phyloP scores from a whole-genome alignment of 2,888 invertebrate genomes.

The Bombylius major region DNA sequence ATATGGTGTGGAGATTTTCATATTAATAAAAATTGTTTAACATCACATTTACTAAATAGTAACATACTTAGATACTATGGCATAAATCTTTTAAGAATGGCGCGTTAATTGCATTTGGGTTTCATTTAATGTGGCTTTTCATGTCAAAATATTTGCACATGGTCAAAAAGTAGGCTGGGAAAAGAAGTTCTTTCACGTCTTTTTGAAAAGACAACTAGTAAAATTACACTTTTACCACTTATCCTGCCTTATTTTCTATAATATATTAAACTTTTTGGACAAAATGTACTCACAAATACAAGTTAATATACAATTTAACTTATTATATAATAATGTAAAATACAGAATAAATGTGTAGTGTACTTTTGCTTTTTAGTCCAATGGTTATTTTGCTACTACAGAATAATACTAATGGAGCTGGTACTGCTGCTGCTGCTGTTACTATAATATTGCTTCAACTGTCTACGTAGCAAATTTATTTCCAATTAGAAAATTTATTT shows the following conservation, averaged over 20 bases:
- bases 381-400: too few relatives aligned
- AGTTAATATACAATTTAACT: too few relatives aligned
- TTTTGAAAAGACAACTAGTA: constrained; percentile 1
- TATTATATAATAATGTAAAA: too few relatives aligned
- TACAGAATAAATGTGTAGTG: too few relatives aligned
- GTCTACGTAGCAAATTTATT: constrained; percentile 14
- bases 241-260: too few relatives aligned
- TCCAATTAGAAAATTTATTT: constrained; percentile 16
- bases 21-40: constrained; percentile 5
- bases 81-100: constrained; percentile 14
- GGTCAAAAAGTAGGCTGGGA: constrained; percentile 1
- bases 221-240: not conserved
- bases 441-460: constrained; percentile 5
- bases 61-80: not conserved
- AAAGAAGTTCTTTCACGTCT: constrained; percentile 4
- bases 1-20: too few relatives aligned
- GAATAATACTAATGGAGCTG: too few relatives aligned
- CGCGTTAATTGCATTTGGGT: constrained; percentile 13
- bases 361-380: too few relatives aligned
- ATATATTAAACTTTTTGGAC: too few relatives aligned
- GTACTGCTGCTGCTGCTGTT: not conserved
- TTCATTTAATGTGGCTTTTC: constrained; percentile 9
- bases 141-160: constrained; percentile 13
- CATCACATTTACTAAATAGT: not conserved
- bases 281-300: too few relatives aligned